Evolutionary conservation across 1,140 invertebrate genomes (phyloP).

Genomic region (Pogonomyrmex californicus): DNA sequence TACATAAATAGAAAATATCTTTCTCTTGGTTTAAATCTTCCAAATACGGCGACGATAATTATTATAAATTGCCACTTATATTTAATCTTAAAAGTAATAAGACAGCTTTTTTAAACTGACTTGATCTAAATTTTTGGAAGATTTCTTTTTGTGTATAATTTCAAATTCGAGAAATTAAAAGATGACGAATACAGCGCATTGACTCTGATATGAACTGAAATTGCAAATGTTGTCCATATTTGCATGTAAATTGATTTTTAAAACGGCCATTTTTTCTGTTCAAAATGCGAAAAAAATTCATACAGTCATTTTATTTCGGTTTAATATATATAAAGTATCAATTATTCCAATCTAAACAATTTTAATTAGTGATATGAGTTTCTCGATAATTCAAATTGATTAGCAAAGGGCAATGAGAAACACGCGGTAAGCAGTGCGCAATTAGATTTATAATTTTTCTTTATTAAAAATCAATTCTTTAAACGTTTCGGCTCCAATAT

Average conservation of each 20-base stretch:
- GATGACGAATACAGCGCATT: neutral
- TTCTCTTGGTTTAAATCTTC: neutral
- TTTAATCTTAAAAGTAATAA: neutral
- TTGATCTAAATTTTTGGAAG: neutral
- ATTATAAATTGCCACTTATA: neutral
- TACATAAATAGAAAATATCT: constrained; percentile 1
- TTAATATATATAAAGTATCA: neutral
- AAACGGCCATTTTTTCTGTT: neutral
- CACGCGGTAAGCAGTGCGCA: no score
- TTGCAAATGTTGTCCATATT: neutral
- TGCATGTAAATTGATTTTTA: constrained; percentile 35
- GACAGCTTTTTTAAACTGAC: neutral
- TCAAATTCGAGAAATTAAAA: neutral
- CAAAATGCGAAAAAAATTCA: constrained; percentile 1
- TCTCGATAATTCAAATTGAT: no score
- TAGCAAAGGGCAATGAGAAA: no score
- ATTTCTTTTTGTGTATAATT: neutral
- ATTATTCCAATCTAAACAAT: neutral
- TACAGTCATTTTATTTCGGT: neutral
- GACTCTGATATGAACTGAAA: neutral
- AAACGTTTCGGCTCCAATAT: no score
- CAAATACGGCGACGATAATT: neutral
- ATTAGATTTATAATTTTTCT: no score
- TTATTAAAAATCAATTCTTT: no score
- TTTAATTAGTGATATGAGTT: no score